phyloP scores from a whole-genome alignment of 2,888 invertebrate genomes.

The Phortica magna region DNA sequence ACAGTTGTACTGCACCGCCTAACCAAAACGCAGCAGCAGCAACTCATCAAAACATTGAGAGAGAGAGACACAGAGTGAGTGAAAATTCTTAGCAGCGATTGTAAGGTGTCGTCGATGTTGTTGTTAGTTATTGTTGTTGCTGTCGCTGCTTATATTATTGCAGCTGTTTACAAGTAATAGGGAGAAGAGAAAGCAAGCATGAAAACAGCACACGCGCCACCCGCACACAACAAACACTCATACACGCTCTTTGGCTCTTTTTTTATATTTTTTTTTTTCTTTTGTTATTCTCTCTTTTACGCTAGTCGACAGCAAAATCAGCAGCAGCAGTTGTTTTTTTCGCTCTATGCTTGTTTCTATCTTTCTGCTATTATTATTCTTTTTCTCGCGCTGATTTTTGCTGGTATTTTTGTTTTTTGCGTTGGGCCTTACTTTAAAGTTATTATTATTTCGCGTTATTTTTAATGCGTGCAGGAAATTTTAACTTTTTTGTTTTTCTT shows the following conservation, averaged over 20 bases:
- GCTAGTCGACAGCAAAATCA: not conserved
- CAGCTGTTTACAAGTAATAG: not conserved
- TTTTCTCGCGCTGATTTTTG: not conserved
- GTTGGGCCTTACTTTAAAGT: not conserved
- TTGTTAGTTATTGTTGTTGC: conserved; percentile 7
- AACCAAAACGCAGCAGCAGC: too few species aligned
- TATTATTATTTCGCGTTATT: conserved; percentile 12
- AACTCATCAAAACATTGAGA: too few species aligned
- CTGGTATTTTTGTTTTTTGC: not conserved
- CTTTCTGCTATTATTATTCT: conserved; percentile 22
- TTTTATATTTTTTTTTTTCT: not conserved
- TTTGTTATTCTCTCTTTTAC: not conserved
- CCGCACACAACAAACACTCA: conserved; percentile 12
- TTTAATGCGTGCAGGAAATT: not conserved
- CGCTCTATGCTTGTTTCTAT: conserved; percentile 26
- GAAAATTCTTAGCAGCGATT: too few species aligned
- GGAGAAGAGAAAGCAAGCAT: conserved; percentile 7
- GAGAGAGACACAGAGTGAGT: too few species aligned
- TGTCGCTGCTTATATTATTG: not conserved
- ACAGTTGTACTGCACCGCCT: too few species aligned
- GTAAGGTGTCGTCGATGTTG: not conserved
- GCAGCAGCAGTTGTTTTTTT: conserved; percentile 20
- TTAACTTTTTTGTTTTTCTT: conserved; percentile 1
- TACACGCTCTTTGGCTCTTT: not conserved
- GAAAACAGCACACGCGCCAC: not conserved